Evolutionary conservation across 2,888 invertebrate species (phyloP).

Genomic region (Cylloceria caligata): DNA sequence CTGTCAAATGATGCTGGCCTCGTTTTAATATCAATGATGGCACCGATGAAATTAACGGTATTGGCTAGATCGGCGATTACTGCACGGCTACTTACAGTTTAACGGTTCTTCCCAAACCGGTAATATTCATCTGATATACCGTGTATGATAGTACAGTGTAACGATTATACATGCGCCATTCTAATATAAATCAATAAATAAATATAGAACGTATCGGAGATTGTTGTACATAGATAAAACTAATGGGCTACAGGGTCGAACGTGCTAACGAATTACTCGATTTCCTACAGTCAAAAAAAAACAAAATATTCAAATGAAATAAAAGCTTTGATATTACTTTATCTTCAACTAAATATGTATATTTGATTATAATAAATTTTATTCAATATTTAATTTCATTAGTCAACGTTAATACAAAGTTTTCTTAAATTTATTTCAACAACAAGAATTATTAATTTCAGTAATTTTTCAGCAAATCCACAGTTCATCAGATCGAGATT

Average conservation of each 20-base stretch:
- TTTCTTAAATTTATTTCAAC: no score
- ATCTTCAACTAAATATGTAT: no score
- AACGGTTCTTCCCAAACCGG: constrained; percentile 14
- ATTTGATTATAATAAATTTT: no score
- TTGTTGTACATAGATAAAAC: not conserved
- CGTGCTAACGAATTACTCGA: not conserved
- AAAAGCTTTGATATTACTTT: not conserved
- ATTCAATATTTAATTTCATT: no score
- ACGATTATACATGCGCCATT: constrained; percentile 6
- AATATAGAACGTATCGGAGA: constrained; percentile 7
- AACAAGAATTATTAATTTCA: no score
- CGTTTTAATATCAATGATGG: constrained; percentile 19
- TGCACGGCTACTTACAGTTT: constrained; percentile 9
- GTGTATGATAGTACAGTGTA: not conserved
- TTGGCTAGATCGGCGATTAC: constrained; percentile 38
- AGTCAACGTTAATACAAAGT: no score
- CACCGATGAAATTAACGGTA: constrained; percentile 27
- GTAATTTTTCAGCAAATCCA: no score
- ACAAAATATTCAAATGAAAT: not conserved
- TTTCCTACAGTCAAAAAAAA: not conserved
- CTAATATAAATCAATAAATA: not conserved
- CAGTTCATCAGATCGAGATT: no score
- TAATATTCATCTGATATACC: not conserved
- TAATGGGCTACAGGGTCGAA: not conserved
- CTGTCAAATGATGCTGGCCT: not conserved